Evolutionary conservation across 2,113 vertebrate species (phyloP).

Genomic region (Candoia aspera): DNA sequence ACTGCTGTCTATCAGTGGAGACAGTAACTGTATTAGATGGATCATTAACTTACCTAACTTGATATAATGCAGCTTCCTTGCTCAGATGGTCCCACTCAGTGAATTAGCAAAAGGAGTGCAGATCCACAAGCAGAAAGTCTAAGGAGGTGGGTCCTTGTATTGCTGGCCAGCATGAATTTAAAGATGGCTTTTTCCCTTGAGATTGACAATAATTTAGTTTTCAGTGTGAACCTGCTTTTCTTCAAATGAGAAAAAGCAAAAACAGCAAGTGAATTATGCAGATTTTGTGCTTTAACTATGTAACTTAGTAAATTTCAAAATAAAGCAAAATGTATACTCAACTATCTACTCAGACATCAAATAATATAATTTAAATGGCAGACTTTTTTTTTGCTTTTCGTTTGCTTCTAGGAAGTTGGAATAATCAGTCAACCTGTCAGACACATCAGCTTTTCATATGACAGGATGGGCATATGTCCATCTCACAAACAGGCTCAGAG

Average conservation of each 20-base stretch:
- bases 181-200: background rate
- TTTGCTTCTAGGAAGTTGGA: background rate
- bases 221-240: background rate
- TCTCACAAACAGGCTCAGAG: background rate
- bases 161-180: background rate
- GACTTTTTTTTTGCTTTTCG: background rate
- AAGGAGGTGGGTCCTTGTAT: background rate
- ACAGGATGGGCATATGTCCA: background rate
- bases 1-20: background rate
- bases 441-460: conserved; percentile 7
- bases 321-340: background rate
- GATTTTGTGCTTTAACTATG: background rate
- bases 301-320: background rate
- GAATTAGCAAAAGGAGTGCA: background rate
- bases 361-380: background rate
- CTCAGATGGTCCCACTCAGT: background rate
- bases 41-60: background rate
- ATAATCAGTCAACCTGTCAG: background rate
- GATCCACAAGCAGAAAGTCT: background rate
- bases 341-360: background rate
- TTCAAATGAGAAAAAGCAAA: background rate
- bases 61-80: background rate
- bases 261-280: background rate
- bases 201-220: background rate
- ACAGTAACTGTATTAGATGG: background rate